These are phyloP conservation scores for Ictidomys tridecemlineatus DNA, from an alignment of 2,113 vertebrate genomes.

Conservation along the genomic window DNA sequence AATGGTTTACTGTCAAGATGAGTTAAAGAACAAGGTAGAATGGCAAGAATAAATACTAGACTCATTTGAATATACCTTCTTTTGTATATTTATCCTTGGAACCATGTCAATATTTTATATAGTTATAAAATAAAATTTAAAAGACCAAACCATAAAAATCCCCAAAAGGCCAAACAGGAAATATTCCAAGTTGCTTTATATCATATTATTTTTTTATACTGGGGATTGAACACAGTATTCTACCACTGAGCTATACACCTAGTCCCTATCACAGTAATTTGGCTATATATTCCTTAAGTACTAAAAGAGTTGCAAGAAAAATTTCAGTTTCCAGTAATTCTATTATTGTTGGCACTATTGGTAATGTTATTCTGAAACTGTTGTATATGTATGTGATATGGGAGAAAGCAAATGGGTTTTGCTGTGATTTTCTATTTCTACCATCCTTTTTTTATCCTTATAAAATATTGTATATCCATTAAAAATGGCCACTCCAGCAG, in stretches of 20 bases:
- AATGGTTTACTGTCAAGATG: not conserved
- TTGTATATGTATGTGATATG: not conserved
- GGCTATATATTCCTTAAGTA: not conserved
- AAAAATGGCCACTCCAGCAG: not conserved
- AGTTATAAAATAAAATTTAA: slow-evolving; percentile 7
- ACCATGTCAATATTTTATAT: not conserved
- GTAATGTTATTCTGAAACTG: not conserved
- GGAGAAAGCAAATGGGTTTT: not conserved
- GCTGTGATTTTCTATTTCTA: not conserved
- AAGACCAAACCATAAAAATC: not conserved
- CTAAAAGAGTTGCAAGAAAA: not conserved
- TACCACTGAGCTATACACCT: not conserved
- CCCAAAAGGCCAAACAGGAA: not conserved
- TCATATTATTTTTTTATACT: not conserved
- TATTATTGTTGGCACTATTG: not conserved
- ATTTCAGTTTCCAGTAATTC: not conserved
- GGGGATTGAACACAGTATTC: not conserved
- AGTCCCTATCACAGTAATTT: not conserved
- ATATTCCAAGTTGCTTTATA: not conserved
- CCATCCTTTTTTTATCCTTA: not conserved
- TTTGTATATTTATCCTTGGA: not conserved
- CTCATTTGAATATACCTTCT: not conserved
- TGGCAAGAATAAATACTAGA: not conserved
- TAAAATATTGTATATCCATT: not conserved
- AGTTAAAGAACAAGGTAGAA: not conserved